Evolutionary conservation across 2,888 invertebrate genomes (phyloP).

Genomic region (Ennomos erosarius): DNA sequence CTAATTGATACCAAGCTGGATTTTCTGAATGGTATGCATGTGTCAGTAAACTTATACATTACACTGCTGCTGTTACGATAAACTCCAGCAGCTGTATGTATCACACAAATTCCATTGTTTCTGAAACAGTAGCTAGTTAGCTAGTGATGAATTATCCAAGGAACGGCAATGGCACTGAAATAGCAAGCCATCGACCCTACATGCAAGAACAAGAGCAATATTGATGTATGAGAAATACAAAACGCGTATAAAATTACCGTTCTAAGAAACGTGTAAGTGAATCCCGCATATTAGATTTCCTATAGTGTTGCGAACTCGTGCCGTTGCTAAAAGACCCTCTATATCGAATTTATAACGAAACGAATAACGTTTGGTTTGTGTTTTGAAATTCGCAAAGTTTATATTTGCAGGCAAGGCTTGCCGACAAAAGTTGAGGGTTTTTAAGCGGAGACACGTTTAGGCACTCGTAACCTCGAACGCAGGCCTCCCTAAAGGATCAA

Average conservation of each 20-base stretch:
- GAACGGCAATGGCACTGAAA: no score
- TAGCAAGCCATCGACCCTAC: background rate
- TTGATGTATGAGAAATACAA: constrained; percentile 22
- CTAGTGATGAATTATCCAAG: no score
- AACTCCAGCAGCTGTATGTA: no score
- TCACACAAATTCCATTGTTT: no score
- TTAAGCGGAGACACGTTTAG: constrained; percentile 38
- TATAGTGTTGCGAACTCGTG: constrained; percentile 22
- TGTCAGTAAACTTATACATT: constrained; percentile 11
- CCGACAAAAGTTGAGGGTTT: constrained; percentile 30
- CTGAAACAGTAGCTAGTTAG: no score
- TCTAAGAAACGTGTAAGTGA: constrained; percentile 27
- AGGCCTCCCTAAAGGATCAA: constrained; percentile 30
- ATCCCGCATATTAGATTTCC: constrained; percentile 34
- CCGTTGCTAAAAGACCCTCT: constrained; percentile 25
- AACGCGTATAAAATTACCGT: constrained; percentile 30
- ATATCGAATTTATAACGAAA: constrained; percentile 31
- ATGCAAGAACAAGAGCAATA: constrained; percentile 17
- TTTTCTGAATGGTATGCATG: constrained; percentile 15
- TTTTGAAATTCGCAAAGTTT: constrained; percentile 35
- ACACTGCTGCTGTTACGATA: no score
- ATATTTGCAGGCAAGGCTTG: constrained; percentile 31
- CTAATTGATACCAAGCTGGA: constrained; percentile 10
- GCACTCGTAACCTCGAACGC: constrained; percentile 26
- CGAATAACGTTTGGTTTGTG: constrained; percentile 17